These are phyloP conservation scores for Toxostoma redivivum DNA, from an alignment of 2,113 vertebrate species.

Conservation along the genomic window DNA sequence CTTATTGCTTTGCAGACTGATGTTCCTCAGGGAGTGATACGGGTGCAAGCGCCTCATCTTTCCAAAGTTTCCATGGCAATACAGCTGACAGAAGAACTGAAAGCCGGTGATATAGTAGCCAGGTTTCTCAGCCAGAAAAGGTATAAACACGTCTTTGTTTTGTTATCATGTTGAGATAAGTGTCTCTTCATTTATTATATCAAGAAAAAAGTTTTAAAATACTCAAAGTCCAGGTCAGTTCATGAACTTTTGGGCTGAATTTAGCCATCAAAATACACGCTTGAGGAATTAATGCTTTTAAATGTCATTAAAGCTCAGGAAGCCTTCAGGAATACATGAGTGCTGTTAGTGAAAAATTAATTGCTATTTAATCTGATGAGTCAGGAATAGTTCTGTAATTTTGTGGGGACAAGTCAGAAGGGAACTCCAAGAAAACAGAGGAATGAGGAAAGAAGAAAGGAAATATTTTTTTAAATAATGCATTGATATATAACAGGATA, in stretches of 20 bases:
- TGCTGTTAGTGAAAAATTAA: neutral
- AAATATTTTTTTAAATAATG: neutral
- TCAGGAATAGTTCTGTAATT: neutral
- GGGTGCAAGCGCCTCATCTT: constrained; percentile 94
- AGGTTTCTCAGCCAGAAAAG: constrained; percentile 94
- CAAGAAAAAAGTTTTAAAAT: neutral
- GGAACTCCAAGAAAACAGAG: neutral
- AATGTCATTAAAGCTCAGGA: neutral
- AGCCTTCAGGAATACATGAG: neutral
- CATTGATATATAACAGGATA: neutral
- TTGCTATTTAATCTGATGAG: neutral
- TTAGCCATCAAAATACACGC: neutral
- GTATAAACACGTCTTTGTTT: constrained; percentile 65
- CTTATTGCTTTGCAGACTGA: constrained; percentile 79
- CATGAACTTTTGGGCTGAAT: neutral
- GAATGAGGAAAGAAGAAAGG: neutral
- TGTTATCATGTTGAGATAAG: neutral
- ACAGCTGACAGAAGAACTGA: constrained; percentile 91
- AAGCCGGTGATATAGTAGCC: constrained; percentile 86
- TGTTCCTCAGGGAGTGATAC: constrained; percentile 86
- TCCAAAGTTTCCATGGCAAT: constrained; percentile 95
- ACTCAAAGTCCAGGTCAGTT: neutral
- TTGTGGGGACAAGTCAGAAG: neutral
- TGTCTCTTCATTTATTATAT: neutral
- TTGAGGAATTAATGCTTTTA: neutral